These are phyloP conservation scores for Catagonus wagneri DNA, from an alignment of 2,113 vertebrate genomes.

Conservation along the genomic window DNA sequence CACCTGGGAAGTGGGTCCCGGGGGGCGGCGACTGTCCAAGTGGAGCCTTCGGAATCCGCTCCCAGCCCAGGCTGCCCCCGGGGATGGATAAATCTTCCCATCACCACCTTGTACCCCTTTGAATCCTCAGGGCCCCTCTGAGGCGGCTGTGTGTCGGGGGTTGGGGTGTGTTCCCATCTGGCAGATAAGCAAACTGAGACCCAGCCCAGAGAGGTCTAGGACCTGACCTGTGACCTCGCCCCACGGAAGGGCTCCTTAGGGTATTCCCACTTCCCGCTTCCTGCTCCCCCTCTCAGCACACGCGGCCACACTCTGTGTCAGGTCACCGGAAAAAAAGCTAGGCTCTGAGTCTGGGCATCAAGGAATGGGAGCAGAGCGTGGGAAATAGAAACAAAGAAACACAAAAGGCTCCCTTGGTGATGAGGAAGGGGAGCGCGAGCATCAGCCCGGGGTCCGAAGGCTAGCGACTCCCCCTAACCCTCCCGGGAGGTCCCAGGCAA, in stretches of 20 bases:
- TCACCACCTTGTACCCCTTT: no score
- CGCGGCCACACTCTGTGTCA: neutral
- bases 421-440: fast-evolving
- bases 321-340: neutral
- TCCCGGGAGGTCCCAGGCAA: neutral
- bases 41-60: neutral
- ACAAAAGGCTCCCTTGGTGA: no score
- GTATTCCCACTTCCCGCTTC: neutral
- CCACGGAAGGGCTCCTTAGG: neutral
- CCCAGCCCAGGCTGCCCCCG: no score
- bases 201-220: neutral
- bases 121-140: neutral
- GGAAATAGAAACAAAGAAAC: neutral
- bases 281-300: fast-evolving
- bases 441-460: no score
- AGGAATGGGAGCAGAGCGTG: neutral
- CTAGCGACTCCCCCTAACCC: neutral
- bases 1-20: neutral
- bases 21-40: neutral
- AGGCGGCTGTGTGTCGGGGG: no score
- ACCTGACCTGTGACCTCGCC: neutral
- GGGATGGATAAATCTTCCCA: neutral
- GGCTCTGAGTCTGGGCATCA: neutral
- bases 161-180: neutral
- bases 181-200: neutral